A percentile compares a stretch with the other conserved stretches of the same genome.
These are phyloP conservation scores for Myioborus miniatus DNA, from an alignment of 2,797 vertebrate species.

Conservation along the genomic window DNA sequence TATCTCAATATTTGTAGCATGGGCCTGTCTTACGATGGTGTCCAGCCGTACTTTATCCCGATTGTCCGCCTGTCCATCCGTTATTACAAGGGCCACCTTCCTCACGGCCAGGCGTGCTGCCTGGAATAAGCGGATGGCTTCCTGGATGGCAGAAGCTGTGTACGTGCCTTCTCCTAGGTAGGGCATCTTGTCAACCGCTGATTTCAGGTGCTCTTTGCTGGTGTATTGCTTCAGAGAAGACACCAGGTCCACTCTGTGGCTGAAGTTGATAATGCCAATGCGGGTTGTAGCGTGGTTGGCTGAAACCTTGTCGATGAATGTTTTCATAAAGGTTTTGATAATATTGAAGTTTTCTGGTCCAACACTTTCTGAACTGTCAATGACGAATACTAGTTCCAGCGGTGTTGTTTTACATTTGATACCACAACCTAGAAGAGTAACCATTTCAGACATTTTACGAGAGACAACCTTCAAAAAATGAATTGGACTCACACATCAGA, in stretches of 20 bases:
- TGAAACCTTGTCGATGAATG: slow-evolving; percentile 76
- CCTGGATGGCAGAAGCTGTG: slow-evolving; percentile 82
- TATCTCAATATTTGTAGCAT: slow-evolving; percentile 73
- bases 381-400: slow-evolving; percentile 87
- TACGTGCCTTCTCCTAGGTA: slow-evolving; percentile 88
- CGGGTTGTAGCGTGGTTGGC: slow-evolving; percentile 69
- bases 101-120: slow-evolving; percentile 71
- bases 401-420: slow-evolving; percentile 80
- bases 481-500: not conserved
- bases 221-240: slow-evolving; percentile 77
- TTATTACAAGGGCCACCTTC: slow-evolving; percentile 85
- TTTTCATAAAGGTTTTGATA: slow-evolving; percentile 85
- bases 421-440: slow-evolving; percentile 81
- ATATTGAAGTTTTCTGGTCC: slow-evolving; percentile 85
- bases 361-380: slow-evolving; percentile 90
- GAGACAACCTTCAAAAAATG: not conserved
- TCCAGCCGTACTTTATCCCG: slow-evolving; percentile 76
- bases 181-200: slow-evolving; percentile 79
- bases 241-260: slow-evolving; percentile 79
- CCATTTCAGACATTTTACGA: not conserved
- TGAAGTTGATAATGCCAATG: slow-evolving; percentile 86
- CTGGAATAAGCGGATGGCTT: slow-evolving; percentile 76
- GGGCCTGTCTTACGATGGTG: slow-evolving; percentile 69
- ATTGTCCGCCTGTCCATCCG: slow-evolving; percentile 80
- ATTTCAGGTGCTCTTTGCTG: slow-evolving; percentile 74